Evolutionary conservation across 2,888 invertebrate genomes (phyloP), one percentile per base, ranked within the genome.

Genomic region (Leptura quadrifasciata): DNA sequence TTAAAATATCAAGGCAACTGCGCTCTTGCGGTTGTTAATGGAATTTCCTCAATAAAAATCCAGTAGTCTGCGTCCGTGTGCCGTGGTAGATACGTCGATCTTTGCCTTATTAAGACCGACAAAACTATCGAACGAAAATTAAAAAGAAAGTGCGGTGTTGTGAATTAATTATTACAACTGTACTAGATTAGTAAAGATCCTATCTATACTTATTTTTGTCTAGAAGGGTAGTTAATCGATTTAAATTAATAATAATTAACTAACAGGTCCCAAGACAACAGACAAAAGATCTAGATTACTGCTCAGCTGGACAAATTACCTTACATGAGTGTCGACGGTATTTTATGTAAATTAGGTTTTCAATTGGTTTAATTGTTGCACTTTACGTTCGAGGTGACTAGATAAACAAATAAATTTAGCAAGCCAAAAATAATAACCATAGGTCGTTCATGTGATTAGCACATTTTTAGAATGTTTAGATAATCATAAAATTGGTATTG

Each of bases 11-110:
- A 72, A 76, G 69, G 73, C 58, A 58, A 58, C 72, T 63, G 24
- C 65, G 72, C 65, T 65, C 72, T 39, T 57, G 39, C 65, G 58
- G 58, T 27, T 31, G 24, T 47, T 64, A 72, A 77, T 69, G 54
- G 64, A 64, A 76, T 76, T 76, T 76, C 72, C 76, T 74, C 67
- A 57, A 64, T 70, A 57, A 64, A 31, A 70, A 69, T 64, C 54
- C 65, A 55, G 70, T 58, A 72, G 71, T 65, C 61, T 64, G 55
- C 55, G 60, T 68, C 55, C 65, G 76, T 65, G 61, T 71, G 61
- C 55, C 21, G 68, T 64, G 60, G 35, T 58, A 67, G 57, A 72
- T 55, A 57, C 52, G 21, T 68, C 55, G 64, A 35, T 39, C 20
- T 17, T 55, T 67, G 27, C 12, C 52, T 18, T 68, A 39, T 24